phyloP scores from a whole-genome alignment of 1,140 invertebrate species.

The Alviniconcha marisindica region DNA sequence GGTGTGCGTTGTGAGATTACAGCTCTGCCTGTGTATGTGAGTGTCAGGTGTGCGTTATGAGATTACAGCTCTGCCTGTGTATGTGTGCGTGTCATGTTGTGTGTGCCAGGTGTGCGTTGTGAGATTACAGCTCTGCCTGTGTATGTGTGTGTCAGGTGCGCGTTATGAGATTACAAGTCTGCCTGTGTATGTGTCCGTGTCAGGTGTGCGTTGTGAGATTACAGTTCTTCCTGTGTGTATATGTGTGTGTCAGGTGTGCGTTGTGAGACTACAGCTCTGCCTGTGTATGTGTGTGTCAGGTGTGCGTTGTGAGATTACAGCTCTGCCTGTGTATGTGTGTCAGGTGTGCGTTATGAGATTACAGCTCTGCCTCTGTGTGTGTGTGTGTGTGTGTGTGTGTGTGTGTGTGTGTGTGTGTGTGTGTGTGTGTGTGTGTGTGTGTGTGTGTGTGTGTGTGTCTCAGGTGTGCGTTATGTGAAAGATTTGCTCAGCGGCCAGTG shows the following conservation, averaged over 20 bases:
- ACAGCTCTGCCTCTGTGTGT: too few relatives aligned
- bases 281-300: background rate
- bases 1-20: conserved; percentile 56
- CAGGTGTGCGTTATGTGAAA: conserved; percentile 61
- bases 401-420: background rate
- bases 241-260: background rate
- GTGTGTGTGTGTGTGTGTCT: too few relatives aligned
- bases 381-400: too few relatives aligned
- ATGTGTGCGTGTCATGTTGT: background rate
- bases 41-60: background rate
- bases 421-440: background rate
- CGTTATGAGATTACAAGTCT: too few relatives aligned
- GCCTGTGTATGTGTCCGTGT: too few relatives aligned
- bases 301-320: background rate
- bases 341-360: background rate
- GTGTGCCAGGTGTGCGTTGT: conserved; percentile 56
- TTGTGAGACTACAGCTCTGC: background rate
- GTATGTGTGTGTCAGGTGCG: too few relatives aligned
- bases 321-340: background rate
- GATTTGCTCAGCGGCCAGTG: conserved; percentile 58
- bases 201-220: too few relatives aligned
- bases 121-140: conserved; percentile 12
- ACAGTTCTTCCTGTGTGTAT: too few relatives aligned
- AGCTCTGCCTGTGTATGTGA: too few relatives aligned
- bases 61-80: background rate